A percentile compares a stretch with the other conserved stretches of the same genome.
phyloP scores from a whole-genome alignment of 2,113 vertebrate species.

The Notarius quadriscutis region DNA sequence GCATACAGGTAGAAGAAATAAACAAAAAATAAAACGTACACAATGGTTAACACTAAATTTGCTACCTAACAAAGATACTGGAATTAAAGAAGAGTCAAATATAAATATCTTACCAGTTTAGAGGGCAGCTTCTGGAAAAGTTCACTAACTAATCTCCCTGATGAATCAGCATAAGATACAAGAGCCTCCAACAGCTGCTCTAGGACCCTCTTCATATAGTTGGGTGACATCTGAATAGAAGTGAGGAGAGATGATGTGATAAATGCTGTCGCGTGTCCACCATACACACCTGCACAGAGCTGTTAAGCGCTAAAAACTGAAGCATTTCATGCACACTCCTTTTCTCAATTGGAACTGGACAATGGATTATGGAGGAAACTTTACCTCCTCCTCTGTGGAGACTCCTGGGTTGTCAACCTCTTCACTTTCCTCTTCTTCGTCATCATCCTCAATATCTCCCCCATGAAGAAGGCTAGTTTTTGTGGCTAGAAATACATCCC shows the following conservation, averaged over 20 bases:
- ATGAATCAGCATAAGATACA: conserved; percentile 86
- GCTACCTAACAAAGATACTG: not conserved
- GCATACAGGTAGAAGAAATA: conserved; percentile 24
- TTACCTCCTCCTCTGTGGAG: conserved; percentile 86
- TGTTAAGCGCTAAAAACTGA: not conserved
- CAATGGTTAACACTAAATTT: not conserved
- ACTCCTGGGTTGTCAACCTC: conserved; percentile 85
- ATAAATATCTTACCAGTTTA: conserved; percentile 85
- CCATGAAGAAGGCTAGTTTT: conserved; percentile 92
- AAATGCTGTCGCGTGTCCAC: not conserved
- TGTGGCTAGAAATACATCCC: conserved; percentile 89
- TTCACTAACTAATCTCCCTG: conserved; percentile 90
- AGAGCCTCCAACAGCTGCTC: conserved; percentile 94
- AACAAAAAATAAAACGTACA: not conserved
- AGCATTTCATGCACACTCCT: not conserved
- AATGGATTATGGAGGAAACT: not conserved
- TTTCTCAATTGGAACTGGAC: not conserved
- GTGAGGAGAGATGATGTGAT: not conserved
- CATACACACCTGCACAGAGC: not conserved
- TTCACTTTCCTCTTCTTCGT: conserved; percentile 85
- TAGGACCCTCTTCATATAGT: conserved; percentile 89
- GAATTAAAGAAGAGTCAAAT: not conserved
- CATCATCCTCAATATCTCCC: conserved; percentile 79
- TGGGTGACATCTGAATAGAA: conserved; percentile 74
- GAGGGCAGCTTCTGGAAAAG: conserved; percentile 98